Evolutionary conservation across 2,888 invertebrate species (phyloP), one percentile per base, ranked within the genome.

Genomic region (Branchipolynoe longqiensis): DNA sequence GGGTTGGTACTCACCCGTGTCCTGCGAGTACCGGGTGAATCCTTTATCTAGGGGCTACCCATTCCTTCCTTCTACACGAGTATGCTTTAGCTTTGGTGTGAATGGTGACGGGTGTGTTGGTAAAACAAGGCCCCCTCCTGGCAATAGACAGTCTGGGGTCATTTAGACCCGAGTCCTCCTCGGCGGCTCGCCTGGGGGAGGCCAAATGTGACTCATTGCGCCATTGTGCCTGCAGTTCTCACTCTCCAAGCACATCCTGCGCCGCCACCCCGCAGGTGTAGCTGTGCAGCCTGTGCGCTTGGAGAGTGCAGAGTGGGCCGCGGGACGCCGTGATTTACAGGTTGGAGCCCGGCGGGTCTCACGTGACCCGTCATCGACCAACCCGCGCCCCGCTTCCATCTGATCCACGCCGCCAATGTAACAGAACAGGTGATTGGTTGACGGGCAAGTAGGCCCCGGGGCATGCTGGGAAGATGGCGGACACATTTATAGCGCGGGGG

Each of bases 361-460:
- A 48, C 78, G 78, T 78, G 78, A 78, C 78, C 78, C 31, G 28
- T 78, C 78, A 40, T 78, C 48, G 33, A 48, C 78, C 78, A 78
- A 48, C 48, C 78, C 25, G 28, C 48, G 28, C 48, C 4, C 78
- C 31, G 78, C 41, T 78, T 48, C 78, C 54, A 78, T 78, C 78
- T 78, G 78, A 78, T 48, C 48, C 41, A 8, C 78, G 12, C n/a
- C 54, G 48, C 31, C 48, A 22, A 78, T 78, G 78, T 78, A 78
- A 78, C 78, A 78, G 33, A 48, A 78, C 78, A 78, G 78, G 78
- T 78, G 78, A 78, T 78, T 78, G 78, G 78, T 78, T 40, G 78
- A 54, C 48, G 41, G 12, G 48, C 48, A 40, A 78, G 78, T 78
- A 78, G 78, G 54, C 78, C 78, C 78, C 41, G 78, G 78, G 78